phyloP scores from a whole-genome alignment of 2,888 invertebrate species.

The Campaea margaritaria region DNA sequence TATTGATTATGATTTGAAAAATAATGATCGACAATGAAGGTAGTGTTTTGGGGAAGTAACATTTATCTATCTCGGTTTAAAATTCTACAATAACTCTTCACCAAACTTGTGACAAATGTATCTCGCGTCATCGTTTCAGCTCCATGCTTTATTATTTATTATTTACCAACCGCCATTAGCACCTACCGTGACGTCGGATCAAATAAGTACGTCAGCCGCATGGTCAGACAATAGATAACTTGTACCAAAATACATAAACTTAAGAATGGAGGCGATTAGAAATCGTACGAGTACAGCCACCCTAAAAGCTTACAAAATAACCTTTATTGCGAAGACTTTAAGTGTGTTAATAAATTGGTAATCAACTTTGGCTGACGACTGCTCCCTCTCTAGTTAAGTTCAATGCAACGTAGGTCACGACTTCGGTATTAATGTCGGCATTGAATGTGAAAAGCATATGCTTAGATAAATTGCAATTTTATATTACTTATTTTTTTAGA shows the following conservation, averaged over 20 bases:
- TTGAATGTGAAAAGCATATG: constrained; percentile 40
- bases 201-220: constrained; percentile 32
- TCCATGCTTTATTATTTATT: not conserved
- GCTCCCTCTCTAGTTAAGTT: constrained; percentile 34
- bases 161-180: constrained; percentile 23
- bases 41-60: too few relatives aligned
- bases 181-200: constrained; percentile 40
- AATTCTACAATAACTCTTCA: not conserved
- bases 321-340: constrained; percentile 5
- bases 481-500: not conserved
- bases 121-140: not conserved
- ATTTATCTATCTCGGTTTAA: not conserved
- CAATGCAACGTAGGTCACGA: constrained; percentile 54
- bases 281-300: constrained; percentile 16
- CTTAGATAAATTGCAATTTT: not conserved
- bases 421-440: constrained; percentile 49
- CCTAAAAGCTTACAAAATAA: not conserved
- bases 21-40: too few relatives aligned
- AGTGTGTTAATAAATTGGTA: constrained; percentile 7
- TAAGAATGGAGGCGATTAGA: constrained; percentile 40
- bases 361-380: constrained; percentile 13
- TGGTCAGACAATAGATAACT: constrained; percentile 42
- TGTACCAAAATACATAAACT: constrained; percentile 29
- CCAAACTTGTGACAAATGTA: too few relatives aligned
- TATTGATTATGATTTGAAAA: too few relatives aligned